phyloP scores from a whole-genome alignment of 1,140 invertebrate genomes.

The Bombus superbus region DNA sequence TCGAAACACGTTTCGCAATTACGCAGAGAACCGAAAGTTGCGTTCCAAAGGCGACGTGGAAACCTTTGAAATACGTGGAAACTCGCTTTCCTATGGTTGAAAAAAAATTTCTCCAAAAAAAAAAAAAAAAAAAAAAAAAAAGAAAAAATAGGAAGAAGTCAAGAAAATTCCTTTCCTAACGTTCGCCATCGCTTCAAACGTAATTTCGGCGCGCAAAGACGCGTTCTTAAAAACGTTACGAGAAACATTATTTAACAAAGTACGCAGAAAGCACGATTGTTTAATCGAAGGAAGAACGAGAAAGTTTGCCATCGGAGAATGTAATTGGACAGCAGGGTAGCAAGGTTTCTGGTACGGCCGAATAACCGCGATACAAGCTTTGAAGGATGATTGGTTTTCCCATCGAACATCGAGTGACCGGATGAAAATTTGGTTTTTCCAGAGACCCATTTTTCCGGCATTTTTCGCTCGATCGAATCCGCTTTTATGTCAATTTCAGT shows the following conservation, averaged over 20 bases:
- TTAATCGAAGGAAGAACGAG: neutral
- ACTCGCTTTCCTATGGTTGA: neutral
- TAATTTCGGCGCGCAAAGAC: neutral
- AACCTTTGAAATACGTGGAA: neutral
- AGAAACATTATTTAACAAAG: neutral
- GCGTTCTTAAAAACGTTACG: neutral
- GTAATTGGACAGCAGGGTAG: conserved; percentile 13
- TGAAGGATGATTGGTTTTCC: conserved; percentile 29
- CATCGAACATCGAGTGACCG: conserved; percentile 13
- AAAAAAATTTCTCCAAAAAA: neutral
- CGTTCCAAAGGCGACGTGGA: neutral
- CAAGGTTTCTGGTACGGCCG: neutral
- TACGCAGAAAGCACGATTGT: neutral
- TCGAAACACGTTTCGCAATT: neutral
- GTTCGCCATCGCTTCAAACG: neutral
- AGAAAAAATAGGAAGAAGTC: neutral
- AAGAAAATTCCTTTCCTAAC: neutral
- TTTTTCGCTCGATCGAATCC: conserved; percentile 47
- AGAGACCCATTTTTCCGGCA: conserved; percentile 13
- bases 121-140: too few relatives aligned
- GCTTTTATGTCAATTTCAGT: conserved; percentile 37
- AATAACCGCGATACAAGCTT: conserved; percentile 19
- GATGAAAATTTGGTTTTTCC: conserved; percentile 32
- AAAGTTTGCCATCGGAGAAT: neutral
- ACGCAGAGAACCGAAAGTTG: neutral